These are phyloP conservation scores for Branchipolynoe longqiensis DNA, from an alignment of 2,888 invertebrate genomes.

Conservation along the genomic window DNA sequence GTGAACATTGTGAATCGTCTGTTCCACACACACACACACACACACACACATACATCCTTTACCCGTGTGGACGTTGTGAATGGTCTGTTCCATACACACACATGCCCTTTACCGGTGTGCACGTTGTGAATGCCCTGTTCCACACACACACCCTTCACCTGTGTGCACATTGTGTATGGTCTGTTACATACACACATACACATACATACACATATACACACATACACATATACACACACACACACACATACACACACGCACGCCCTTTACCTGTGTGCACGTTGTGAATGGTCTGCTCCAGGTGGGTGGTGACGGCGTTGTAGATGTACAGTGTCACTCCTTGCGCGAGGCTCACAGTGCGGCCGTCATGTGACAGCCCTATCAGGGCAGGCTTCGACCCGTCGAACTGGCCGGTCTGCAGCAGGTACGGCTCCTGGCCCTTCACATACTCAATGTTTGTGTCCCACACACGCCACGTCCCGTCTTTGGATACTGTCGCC, in stretches of 20 bases:
- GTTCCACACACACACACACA: too few relatives aligned
- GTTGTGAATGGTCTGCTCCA: slow-evolving; percentile 87
- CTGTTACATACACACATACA: too few relatives aligned
- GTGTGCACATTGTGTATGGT: too few relatives aligned
- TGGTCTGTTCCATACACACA: too few relatives aligned
- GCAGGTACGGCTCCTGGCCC: slow-evolving; percentile 89
- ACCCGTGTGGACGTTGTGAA: slow-evolving; percentile 85
- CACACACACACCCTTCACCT: too few relatives aligned
- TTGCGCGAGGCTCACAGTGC: slow-evolving; percentile 88
- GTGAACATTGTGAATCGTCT: too few relatives aligned
- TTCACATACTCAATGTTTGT: slow-evolving; percentile 91
- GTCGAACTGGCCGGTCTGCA: slow-evolving; percentile 85
- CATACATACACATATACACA: too few relatives aligned
- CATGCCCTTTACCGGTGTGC: too few relatives aligned
- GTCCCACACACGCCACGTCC: slow-evolving; percentile 92
- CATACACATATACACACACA: too few relatives aligned
- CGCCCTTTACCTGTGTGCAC: slow-evolving; percentile 84
- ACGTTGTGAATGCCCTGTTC: too few relatives aligned
- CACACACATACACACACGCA: too few relatives aligned
- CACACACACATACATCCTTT: too few relatives aligned
- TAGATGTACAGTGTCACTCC: slow-evolving; percentile 87
- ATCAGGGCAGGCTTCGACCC: slow-evolving; percentile 83
- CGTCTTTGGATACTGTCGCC: slow-evolving; percentile 93
- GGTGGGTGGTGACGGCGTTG: slow-evolving; percentile 86
- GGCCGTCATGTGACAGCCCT: slow-evolving; percentile 90